These are phyloP conservation scores for Belonocnema kinseyi DNA, from an alignment of 1,140 invertebrate species.

Conservation along the genomic window DNA sequence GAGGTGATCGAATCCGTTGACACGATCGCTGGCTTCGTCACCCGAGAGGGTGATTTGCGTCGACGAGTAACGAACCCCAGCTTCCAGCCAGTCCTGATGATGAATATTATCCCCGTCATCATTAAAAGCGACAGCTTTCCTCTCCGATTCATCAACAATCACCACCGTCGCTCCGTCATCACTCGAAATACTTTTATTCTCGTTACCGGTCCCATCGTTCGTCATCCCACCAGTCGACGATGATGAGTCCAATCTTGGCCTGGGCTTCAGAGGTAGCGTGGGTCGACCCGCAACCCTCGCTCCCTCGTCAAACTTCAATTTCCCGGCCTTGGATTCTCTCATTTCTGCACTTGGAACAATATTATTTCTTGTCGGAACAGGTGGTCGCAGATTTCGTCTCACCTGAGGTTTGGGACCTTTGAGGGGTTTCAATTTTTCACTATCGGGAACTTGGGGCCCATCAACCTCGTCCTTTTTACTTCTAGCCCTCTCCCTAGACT, in stretches of 20 bases:
- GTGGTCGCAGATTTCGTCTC: neutral
- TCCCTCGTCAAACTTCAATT: neutral
- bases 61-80: constrained; percentile 71
- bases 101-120: constrained; percentile 67
- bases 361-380: neutral
- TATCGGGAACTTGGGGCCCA: neutral
- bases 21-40: constrained; percentile 54
- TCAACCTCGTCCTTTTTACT: neutral
- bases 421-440: neutral
- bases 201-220: constrained; percentile 33
- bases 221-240: constrained; percentile 29
- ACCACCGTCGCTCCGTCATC: constrained; percentile 66
- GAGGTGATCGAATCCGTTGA: constrained; percentile 59
- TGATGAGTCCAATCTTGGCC: constrained; percentile 32
- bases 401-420: neutral
- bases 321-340: neutral
- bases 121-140: constrained; percentile 49
- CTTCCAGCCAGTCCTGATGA: constrained; percentile 72
- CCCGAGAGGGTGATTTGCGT: constrained; percentile 70
- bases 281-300: neutral
- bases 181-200: constrained; percentile 48
- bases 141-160: constrained; percentile 64
- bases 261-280: neutral
- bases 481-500: neutral
- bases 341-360: neutral